phyloP scores from a whole-genome alignment of 37 sponge, comb jelly and placozoan species.

The Dysidea cf. avara region DNA sequence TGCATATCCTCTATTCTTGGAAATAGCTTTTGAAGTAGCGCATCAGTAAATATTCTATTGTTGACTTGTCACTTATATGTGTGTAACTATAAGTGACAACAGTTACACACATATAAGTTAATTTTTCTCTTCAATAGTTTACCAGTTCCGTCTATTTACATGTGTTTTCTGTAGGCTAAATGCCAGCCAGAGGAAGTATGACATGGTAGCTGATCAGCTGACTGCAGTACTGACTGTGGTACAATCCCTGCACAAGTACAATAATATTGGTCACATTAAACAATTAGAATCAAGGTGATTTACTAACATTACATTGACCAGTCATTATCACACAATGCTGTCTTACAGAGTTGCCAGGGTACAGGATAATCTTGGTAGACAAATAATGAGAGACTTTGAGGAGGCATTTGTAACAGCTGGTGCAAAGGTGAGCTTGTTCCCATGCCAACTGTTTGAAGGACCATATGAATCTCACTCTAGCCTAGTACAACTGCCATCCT shows the following conservation, averaged over 20 bases:
- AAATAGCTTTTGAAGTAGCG: too few species aligned
- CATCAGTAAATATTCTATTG: too few species aligned
- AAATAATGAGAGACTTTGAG: conserved; percentile 90
- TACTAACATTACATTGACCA: neutral
- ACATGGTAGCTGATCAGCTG: conserved; percentile 73
- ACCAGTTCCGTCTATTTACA: too few species aligned
- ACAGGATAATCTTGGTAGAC: conserved; percentile 76
- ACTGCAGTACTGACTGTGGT: conserved; percentile 83
- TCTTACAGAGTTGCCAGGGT: conserved; percentile 51
- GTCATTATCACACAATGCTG: too few species aligned
- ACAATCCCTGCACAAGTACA: conserved; percentile 83
- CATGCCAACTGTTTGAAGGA: too few species aligned
- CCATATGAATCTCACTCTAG: neutral
- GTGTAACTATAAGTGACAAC: neutral
- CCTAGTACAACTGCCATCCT: conserved; percentile 1
- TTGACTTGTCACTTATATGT: neutral
- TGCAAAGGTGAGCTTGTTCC: conserved; percentile 47
- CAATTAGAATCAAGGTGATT: conserved; percentile 33
- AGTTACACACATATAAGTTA: too few species aligned
- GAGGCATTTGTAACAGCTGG: conserved; percentile 74
- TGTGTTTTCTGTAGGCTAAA: too few species aligned
- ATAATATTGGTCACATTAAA: conserved; percentile 82
- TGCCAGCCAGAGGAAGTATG: conserved; percentile 62
- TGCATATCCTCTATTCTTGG: too few species aligned
- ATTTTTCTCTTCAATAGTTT: too few species aligned